Base-by-base conservation (phyloP, 2,888 invertebrate genomes). In the Loripinus fragilis region DNA sequence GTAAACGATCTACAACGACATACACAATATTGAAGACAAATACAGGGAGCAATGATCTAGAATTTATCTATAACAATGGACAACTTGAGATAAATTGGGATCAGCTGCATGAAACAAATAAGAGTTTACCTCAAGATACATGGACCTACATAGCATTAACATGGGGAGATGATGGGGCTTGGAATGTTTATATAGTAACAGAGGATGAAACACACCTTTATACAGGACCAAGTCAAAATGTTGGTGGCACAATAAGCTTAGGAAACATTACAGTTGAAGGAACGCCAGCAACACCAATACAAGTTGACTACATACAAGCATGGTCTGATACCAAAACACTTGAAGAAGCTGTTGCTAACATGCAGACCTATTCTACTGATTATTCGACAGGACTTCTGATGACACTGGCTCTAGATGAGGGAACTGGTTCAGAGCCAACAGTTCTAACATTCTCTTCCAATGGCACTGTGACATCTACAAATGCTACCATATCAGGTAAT, bases 391-490 rank as follows among this genome's bases (percentile, higher is more conserved):
- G 73, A 25, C 73, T 87, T 42, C 17, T 86, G 30, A 45, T 86
- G n/a, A 28, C 70, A 17, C 55, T 81, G 20, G 66, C 76, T 17
- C 80, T 88, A 52, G 89, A 89, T 75, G 89, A 89, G 72, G 89
- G 88, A 3, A 72, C 65, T 15, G 87, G 88, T 23, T n/a, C 70
- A 1, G 71, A 30, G 17, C 78, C 86, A 33, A 41, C 52, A 12
- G 38, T 84, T 50, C 71, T 67, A 5, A 64, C 76, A 7, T 83
- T 80, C 45, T 52, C 28, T 38, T 25, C 30, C 30, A 73, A 35
- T 8, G 60, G 52, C 12, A 75, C 75, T n/a, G 10, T 70, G 15
- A 72, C 52, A 7, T 33, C 45, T 8, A 33, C 76, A 35, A n/a
- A 50, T 23, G 76, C 73, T 12, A 52, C 45, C 25, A 81, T 78